Conservation (phyloP, 2,797 vertebrate genomes). For the Mormyrus proboscirostris region DNA sequence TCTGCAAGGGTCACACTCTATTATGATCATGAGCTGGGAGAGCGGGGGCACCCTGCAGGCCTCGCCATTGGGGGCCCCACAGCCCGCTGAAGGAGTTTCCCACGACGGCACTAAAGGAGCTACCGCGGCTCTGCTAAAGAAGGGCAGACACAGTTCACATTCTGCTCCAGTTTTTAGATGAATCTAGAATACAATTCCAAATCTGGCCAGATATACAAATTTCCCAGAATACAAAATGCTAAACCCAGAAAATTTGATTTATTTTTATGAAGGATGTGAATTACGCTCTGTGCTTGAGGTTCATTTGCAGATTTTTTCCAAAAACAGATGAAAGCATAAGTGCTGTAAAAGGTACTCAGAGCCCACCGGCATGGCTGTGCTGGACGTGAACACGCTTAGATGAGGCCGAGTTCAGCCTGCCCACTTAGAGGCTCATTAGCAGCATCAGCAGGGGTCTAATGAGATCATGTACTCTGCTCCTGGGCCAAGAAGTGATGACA, state of each 20-base stretch:
- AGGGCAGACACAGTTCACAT: neutral
- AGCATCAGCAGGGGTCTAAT: neutral
- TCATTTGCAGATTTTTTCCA: neutral
- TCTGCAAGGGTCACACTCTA: constrained; percentile 54
- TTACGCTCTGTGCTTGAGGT: neutral
- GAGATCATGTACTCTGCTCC: neutral
- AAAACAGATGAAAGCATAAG: neutral
- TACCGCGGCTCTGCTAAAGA: neutral
- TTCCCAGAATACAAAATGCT: neutral
- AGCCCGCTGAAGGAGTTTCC: neutral
- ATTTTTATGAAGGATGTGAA: neutral
- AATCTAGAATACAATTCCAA: neutral
- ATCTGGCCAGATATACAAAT: neutral
- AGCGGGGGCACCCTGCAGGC: neutral
- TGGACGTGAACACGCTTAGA: neutral
- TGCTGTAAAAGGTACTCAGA: neutral
- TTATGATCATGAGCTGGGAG: neutral
- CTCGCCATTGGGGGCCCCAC: neutral
- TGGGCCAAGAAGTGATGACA: neutral
- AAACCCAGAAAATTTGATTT: neutral
- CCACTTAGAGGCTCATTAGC: constrained; percentile 3
- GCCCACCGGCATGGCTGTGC: neutral
- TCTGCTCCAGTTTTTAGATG: neutral
- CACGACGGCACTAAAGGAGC: neutral
- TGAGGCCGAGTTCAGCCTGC: neutral